Base-by-base conservation (phyloP, 2,113 vertebrate genomes). In the Elachura formosa region DNA sequence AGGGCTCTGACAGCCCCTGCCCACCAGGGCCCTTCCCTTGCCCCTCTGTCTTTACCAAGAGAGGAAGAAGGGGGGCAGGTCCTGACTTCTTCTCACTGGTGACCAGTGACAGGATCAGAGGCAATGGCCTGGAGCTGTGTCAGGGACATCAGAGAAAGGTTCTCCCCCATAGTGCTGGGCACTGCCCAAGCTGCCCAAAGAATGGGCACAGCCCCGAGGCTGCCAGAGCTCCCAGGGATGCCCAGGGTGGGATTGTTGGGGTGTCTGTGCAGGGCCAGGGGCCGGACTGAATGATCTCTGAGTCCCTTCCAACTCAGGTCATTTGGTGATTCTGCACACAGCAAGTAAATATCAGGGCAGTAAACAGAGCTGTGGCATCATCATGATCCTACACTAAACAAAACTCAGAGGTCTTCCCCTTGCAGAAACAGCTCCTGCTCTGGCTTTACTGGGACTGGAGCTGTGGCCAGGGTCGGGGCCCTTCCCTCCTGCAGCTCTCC, bases 191-290 rank as follows among this genome's bases (percentile, higher is more conserved):
- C 49, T 84, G 19, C 40, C 41, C 36, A 49, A 31, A 72, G 62
- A 26, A 51, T 36, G 33, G 72, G 7, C 36, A 26, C 22, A 0
- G 36, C 26, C 51, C 80, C 0, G 0, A 7, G 72, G 43, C 36
- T 43, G 71, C 72, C 62, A 43, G 17, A 76, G 83, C 62, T 67
- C 36, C 4, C 43, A 43, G 69, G 59, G 48, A 46, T 84, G 68
- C 20, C 0, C 61, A 66, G 62, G 36, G 3, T 36, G 72, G 52
- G 36, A 5, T 28, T 68, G 36, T 1, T 86, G 83, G 43, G 61
- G 36, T 17, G 36, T 58, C 45, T 59, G 14, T 22, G 83, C 83
- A 51, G 33, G 45, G 18, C 3, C 43, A 22, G 26, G 21, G 4
- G 21, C 0, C 31, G 71, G 0, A 18, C 17, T 58, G 43, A 52